A percentile compares a stretch with the other conserved stretches of the same genome.
Conservation (phyloP, 2,888 invertebrate genomes). For the Idaea aversata region DNA sequence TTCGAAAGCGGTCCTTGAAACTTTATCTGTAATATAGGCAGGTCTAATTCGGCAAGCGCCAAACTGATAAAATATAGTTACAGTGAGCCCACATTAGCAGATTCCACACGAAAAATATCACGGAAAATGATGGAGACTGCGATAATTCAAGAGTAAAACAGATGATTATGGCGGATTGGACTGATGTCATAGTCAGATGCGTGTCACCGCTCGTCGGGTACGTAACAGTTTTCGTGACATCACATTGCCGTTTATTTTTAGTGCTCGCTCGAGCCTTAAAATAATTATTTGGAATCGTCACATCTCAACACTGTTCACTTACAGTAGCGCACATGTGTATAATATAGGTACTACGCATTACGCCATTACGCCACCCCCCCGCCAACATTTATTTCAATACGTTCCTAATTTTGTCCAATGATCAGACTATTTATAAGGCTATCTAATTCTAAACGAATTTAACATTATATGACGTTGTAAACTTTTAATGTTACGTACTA, state of each 20-base stretch:
- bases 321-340: conserved; percentile 40
- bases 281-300: conserved; percentile 64
- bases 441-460: not conserved
- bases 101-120: conserved; percentile 15
- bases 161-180: conserved; percentile 55
- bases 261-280: conserved; percentile 66
- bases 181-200: conserved; percentile 73
- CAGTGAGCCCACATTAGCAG: conserved; percentile 27
- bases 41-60: conserved; percentile 22
- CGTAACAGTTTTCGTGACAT: conserved; percentile 75
- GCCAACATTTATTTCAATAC: conserved; percentile 23
- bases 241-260: conserved; percentile 71
- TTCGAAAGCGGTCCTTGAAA: conserved; percentile 21
- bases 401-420: conserved; percentile 6
- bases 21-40: conserved; percentile 27
- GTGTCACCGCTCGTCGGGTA: conserved; percentile 52
- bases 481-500: not conserved
- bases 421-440: not conserved
- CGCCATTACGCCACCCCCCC: conserved; percentile 7
- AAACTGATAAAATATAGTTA: conserved; percentile 21
- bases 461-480: not conserved
- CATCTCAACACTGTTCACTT: conserved; percentile 47
- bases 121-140: conserved; percentile 21
- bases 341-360: conserved; percentile 2
- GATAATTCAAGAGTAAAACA: conserved; percentile 58